Conservation (phyloP, 2,888 invertebrate species). For the Leptopterna dolabrata region DNA sequence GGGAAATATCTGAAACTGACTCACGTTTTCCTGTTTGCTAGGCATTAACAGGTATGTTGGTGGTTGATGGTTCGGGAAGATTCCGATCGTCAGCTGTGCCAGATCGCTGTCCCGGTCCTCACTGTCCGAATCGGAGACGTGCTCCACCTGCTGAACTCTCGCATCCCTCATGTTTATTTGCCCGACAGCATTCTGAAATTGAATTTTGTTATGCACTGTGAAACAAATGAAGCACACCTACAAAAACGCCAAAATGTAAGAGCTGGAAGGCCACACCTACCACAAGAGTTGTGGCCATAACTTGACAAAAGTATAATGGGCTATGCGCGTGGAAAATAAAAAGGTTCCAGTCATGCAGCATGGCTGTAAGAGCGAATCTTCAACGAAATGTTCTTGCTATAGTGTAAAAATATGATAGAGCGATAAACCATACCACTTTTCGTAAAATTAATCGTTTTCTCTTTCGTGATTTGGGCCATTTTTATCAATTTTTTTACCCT, state of each 20-base stretch:
- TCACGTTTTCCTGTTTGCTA: constrained; percentile 89
- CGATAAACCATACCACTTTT: no score
- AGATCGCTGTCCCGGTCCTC: constrained; percentile 85
- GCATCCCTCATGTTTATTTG: constrained; percentile 97
- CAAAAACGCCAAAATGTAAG: neutral
- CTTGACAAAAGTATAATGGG: neutral
- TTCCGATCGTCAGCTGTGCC: constrained; percentile 87
- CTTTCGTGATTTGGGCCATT: no score
- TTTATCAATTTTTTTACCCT: no score
- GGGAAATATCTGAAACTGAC: neutral
- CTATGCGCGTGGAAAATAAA: no score
- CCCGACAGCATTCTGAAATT: constrained; percentile 85
- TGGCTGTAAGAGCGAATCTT: no score
- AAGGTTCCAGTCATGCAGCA: no score
- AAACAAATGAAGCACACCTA: no score
- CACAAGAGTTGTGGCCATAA: neutral
- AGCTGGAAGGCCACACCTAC: no score
- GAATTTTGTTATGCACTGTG: neutral
- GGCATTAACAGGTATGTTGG: constrained; percentile 94
- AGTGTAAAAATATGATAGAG: no score
- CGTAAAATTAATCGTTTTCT: no score
- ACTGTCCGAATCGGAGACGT: constrained; percentile 90
- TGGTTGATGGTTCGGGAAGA: constrained; percentile 92
- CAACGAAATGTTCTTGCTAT: no score
- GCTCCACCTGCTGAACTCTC: constrained; percentile 93